These are phyloP conservation scores for Drosophila macrospina DNA, from an alignment of 2,888 invertebrate species.

Conservation along the genomic window DNA sequence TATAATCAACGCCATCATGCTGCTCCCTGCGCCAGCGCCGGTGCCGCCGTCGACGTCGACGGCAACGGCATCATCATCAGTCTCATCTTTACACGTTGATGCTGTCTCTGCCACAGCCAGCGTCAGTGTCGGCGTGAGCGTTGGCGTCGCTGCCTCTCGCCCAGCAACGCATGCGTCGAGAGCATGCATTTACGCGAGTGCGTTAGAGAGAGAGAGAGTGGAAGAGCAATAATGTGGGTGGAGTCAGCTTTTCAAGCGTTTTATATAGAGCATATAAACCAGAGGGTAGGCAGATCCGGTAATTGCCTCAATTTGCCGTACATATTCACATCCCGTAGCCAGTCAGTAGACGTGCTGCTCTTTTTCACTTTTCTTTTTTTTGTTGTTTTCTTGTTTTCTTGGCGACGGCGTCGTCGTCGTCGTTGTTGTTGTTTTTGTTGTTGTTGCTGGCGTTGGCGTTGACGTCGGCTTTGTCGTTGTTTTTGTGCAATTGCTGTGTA, in stretches of 20 bases:
- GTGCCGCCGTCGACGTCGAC: background rate
- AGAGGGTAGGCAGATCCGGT: conserved; percentile 59
- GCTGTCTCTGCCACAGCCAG: conserved; percentile 16
- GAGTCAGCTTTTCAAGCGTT: conserved; percentile 36
- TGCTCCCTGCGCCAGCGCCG: background rate
- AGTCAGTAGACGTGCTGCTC: conserved; percentile 59
- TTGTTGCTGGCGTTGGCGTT: conserved; percentile 36
- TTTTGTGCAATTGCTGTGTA: conserved; percentile 81
- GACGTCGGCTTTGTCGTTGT: conserved; percentile 37
- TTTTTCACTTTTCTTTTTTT: conserved; percentile 16
- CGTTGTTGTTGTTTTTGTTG: conserved; percentile 6
- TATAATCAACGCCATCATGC: conserved; percentile 48
- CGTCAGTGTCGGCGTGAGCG: background rate
- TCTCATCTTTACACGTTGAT: conserved; percentile 27
- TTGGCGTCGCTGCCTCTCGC: background rate
- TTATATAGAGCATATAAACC: conserved; percentile 23
- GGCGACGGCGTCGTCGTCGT: conserved; percentile 23
- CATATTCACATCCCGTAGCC: conserved; percentile 39
- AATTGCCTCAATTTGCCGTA: conserved; percentile 78
- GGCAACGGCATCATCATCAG: background rate
- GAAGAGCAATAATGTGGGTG: conserved; percentile 46
- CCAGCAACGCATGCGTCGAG: conserved; percentile 62
- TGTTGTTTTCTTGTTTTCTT: conserved; percentile 51
- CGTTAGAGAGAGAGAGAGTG: conserved; percentile 27
- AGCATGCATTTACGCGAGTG: conserved; percentile 23